Conservation (phyloP, 2,888 invertebrate species). For the Volucella inflata region DNA sequence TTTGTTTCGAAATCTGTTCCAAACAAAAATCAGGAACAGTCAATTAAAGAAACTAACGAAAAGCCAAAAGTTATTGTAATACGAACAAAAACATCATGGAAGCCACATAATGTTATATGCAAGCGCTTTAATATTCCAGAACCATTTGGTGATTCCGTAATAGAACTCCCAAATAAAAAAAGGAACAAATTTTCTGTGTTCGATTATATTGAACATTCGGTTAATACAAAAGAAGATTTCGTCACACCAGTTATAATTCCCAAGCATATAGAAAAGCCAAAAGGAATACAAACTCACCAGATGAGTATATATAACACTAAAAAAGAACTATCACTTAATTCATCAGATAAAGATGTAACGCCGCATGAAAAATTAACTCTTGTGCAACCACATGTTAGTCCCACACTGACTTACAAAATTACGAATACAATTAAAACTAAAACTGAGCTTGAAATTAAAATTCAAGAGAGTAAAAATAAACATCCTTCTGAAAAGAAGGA, state of each 20-base stretch:
- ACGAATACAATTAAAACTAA: conserved; percentile 60
- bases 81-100: conserved; percentile 90
- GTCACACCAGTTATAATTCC: conserved; percentile 83
- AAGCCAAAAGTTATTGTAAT: conserved; percentile 85
- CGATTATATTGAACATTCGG: conserved; percentile 88
- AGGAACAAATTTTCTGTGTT: conserved; percentile 90
- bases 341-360: not conserved
- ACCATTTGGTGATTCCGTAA: conserved; percentile 86
- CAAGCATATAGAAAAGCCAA: conserved; percentile 78
- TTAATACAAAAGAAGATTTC: conserved; percentile 86
- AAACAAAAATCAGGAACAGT: conserved; percentile 76
- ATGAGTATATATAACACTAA: not conserved
- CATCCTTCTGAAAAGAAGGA: conserved; percentile 88
- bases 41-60: conserved; percentile 80
- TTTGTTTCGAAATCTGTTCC: conserved; percentile 87
- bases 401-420: not conserved
- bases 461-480: conserved; percentile 79
- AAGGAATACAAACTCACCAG: conserved; percentile 11
- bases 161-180: conserved; percentile 84
- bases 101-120: conserved; percentile 92
- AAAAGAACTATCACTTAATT: no score
- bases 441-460: conserved; percentile 81
- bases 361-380: not conserved
- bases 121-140: conserved; percentile 97
- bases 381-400: not conserved